Percentiles rank a stretch among this genome's conserved stretches.
These are phyloP conservation scores for Philypnodon macrostomus DNA, from an alignment of 2,797 vertebrate species.

Conservation along the genomic window DNA sequence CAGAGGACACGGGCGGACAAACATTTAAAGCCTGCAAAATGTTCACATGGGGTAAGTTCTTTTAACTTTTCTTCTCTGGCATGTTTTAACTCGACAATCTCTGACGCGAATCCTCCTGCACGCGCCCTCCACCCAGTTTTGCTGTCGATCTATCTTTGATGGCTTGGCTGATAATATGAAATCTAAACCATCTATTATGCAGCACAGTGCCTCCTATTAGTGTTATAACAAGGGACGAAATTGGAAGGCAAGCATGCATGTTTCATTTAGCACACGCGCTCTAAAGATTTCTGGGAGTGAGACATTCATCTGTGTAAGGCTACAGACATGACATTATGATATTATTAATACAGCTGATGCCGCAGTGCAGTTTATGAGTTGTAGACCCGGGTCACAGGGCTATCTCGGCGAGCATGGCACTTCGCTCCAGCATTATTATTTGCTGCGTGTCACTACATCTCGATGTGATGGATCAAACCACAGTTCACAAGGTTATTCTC, in stretches of 20 bases:
- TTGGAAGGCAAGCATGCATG: slow-evolving; percentile 43
- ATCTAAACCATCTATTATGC: slow-evolving; percentile 28
- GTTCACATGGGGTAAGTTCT: slow-evolving; percentile 79
- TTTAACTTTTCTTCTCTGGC: slow-evolving; percentile 31
- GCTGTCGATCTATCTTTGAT: slow-evolving; percentile 3
- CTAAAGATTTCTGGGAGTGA: slow-evolving; percentile 45
- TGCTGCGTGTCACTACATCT: slow-evolving; percentile 43
- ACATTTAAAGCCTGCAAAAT: slow-evolving; percentile 73
- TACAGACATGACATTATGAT: slow-evolving; percentile 64
- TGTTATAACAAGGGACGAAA: slow-evolving; percentile 33
- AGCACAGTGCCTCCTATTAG: slow-evolving; percentile 33
- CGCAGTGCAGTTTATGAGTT: slow-evolving; percentile 84
- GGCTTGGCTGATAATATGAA: slow-evolving; percentile 29
- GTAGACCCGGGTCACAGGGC: slow-evolving; percentile 64
- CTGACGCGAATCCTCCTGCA: not conserved
- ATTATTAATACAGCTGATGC: slow-evolving; percentile 73
- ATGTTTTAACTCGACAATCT: not conserved
- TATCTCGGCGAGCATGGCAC: slow-evolving; percentile 49
- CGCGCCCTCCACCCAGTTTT: not conserved
- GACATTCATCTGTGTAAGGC: slow-evolving; percentile 65
- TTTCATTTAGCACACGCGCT: slow-evolving; percentile 41
- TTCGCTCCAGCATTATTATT: slow-evolving; percentile 49
- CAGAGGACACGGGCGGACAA: slow-evolving; percentile 57
- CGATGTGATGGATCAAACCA: slow-evolving; percentile 45
- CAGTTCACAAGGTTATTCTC: slow-evolving; percentile 51